Conservation (phyloP, 1,140 invertebrate genomes). For the Aculops lycopersici region DNA sequence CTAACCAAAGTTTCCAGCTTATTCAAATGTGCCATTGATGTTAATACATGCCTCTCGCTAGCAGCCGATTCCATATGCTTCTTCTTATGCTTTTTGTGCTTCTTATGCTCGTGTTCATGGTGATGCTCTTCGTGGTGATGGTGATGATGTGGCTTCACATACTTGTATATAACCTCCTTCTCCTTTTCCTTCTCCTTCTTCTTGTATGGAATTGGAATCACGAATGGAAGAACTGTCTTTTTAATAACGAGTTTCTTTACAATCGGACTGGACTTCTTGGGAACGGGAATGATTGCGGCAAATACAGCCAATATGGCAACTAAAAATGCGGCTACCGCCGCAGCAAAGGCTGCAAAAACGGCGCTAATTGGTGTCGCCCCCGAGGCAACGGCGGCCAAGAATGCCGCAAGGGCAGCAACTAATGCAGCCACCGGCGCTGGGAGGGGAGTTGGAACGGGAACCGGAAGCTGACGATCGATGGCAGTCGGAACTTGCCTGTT, state of each 20-base stretch:
- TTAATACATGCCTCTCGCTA: too few species aligned
- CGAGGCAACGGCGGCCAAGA: neutral
- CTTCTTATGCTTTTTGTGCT: too few species aligned
- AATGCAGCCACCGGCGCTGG: neutral
- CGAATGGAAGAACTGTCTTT: neutral
- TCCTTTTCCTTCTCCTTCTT: neutral
- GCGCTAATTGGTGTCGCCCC: neutral
- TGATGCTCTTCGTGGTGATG: neutral
- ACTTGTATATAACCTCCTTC: neutral
- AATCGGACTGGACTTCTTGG: neutral
- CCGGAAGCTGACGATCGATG: neutral
- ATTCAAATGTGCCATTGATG: too few species aligned
- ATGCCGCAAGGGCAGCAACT: neutral
- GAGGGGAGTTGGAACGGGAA: neutral
- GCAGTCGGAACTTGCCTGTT: neutral
- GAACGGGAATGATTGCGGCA: too few species aligned
- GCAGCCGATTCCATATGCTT: too few species aligned
- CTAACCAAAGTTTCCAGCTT: too few species aligned
- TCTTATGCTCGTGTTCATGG: neutral
- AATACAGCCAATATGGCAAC: too few species aligned
- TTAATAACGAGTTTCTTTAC: neutral
- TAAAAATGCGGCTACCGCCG: neutral
- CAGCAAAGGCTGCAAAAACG: neutral
- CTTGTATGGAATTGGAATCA: neutral
- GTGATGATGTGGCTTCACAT: neutral